A percentile compares a stretch with the other conserved stretches of the same genome.
Conservation (phyloP, 2,113 vertebrate species). For the Centropus unirufus region DNA sequence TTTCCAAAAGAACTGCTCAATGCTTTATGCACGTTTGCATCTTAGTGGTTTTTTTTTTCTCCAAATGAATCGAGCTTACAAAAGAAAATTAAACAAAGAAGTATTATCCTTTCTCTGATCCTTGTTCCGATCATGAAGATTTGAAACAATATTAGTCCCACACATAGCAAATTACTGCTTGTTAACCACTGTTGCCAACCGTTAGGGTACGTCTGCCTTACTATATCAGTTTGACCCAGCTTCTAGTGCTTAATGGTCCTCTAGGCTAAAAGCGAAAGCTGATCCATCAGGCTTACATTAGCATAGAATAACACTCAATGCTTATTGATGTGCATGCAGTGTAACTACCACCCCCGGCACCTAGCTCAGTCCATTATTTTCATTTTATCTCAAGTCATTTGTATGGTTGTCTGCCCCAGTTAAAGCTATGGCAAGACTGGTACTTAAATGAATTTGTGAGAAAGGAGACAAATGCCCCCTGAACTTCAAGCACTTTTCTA, state of each 20-base stretch:
- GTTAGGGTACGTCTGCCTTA: slow-evolving; percentile 73
- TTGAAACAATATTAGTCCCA: slow-evolving; percentile 71
- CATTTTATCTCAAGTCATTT: slow-evolving; percentile 88
- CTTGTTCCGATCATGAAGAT: slow-evolving; percentile 70
- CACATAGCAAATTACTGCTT: slow-evolving; percentile 74
- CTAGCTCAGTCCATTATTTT: slow-evolving; percentile 85
- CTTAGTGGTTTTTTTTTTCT: not conserved
- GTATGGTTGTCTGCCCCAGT: slow-evolving; percentile 84
- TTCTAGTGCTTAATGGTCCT: slow-evolving; percentile 91
- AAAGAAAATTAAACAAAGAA: slow-evolving; percentile 72
- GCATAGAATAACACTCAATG: slow-evolving; percentile 87
- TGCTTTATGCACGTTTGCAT: slow-evolving; percentile 17
- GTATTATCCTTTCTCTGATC: slow-evolving; percentile 74
- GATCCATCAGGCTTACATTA: slow-evolving; percentile 96
- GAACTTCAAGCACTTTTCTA: slow-evolving; percentile 87
- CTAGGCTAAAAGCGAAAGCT: slow-evolving; percentile 89
- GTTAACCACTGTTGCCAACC: slow-evolving; percentile 78
- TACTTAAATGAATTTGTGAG: slow-evolving; percentile 83
- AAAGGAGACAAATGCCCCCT: slow-evolving; percentile 85
- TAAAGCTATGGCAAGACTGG: slow-evolving; percentile 81
- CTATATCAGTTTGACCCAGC: slow-evolving; percentile 85
- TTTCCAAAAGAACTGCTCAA: not conserved
- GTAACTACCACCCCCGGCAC: slow-evolving; percentile 81
- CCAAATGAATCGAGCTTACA: slow-evolving; percentile 61
- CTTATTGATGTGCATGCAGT: slow-evolving; percentile 86